Conservation (phyloP, 37 sponge, comb jelly and placozoan genomes). For the Aplysina aerophoba region DNA sequence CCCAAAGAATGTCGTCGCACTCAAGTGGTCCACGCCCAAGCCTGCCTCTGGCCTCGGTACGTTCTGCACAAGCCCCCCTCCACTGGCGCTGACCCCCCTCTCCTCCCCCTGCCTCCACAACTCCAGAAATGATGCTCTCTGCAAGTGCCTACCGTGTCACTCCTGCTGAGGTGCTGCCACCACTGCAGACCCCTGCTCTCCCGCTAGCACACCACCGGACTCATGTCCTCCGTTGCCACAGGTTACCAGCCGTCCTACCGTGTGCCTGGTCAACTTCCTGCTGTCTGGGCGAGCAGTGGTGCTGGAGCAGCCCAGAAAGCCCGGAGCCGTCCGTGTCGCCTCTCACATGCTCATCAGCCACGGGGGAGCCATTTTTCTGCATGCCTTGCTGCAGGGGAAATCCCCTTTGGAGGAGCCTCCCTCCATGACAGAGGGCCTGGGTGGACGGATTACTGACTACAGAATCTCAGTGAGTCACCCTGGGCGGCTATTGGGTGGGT, state of each 20-base stretch:
- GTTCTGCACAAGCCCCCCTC: neutral
- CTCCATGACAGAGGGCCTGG: conserved; percentile 85
- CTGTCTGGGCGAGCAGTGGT: conserved; percentile 66
- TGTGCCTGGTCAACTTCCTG: conserved; percentile 89
- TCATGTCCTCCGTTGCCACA: neutral
- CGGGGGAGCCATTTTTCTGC: conserved; percentile 74
- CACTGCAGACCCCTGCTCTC: neutral
- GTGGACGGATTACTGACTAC: conserved; percentile 91
- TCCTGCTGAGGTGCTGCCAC: conserved; percentile 65
- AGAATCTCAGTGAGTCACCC: conserved; percentile 63
- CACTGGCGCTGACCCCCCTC: neutral
- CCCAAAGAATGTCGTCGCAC: conserved; percentile 21
- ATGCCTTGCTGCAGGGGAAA: conserved; percentile 65
- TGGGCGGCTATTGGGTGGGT: neutral
- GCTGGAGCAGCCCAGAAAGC: conserved; percentile 82
- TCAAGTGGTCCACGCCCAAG: conserved; percentile 84
- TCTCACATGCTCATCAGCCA: conserved; percentile 77
- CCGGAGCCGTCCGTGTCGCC: conserved; percentile 42
- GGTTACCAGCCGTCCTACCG: conserved; percentile 86
- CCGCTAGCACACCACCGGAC: neutral
- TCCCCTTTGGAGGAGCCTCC: conserved; percentile 86
- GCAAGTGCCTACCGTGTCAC: conserved; percentile 87
- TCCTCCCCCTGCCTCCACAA: neutral
- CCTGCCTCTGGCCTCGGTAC: neutral
- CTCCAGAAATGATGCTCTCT: conserved; percentile 74